Evolutionary conservation across 1,140 invertebrate genomes (phyloP).

Genomic region (Drosophila prosaltans): DNA sequence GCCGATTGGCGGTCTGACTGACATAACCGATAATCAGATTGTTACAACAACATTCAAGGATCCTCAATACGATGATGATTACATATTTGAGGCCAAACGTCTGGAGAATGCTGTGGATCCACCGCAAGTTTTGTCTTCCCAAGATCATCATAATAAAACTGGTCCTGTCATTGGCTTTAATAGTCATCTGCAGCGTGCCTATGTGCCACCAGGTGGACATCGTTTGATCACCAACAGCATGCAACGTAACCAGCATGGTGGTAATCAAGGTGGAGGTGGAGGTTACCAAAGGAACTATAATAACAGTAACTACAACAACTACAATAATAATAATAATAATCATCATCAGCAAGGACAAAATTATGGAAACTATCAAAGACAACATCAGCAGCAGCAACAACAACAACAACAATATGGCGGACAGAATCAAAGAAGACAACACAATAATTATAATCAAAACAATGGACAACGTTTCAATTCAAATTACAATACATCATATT

Average conservation of each 20-base stretch:
- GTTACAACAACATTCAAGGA: slow-evolving; percentile 91
- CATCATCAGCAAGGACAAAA: slow-evolving; percentile 32
- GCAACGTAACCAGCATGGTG: slow-evolving; percentile 21
- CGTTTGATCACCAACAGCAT: slow-evolving; percentile 44
- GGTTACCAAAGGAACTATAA: slow-evolving; percentile 27
- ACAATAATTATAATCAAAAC: slow-evolving; percentile 12
- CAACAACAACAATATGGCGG: background rate
- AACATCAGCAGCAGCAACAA: slow-evolving; percentile 9
- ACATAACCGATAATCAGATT: slow-evolving; percentile 85
- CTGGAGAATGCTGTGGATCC: slow-evolving; percentile 89
- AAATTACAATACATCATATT: slow-evolving; percentile 7
- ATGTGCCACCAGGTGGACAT: slow-evolving; percentile 41
- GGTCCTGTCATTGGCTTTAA: slow-evolving; percentile 66
- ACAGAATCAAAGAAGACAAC: slow-evolving; percentile 9
- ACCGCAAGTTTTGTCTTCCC: slow-evolving; percentile 89
- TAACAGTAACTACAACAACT: slow-evolving; percentile 40
- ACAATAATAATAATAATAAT: slow-evolving; percentile 27
- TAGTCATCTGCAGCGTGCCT: slow-evolving; percentile 30
- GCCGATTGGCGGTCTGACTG: slow-evolving; percentile 87
- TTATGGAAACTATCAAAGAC: slow-evolving; percentile 34
- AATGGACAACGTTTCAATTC: slow-evolving; percentile 11
- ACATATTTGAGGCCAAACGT: slow-evolving; percentile 90
- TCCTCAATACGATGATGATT: slow-evolving; percentile 90
- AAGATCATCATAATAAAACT: slow-evolving; percentile 67
- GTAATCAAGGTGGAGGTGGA: slow-evolving; percentile 13